Evolutionary conservation across 1,140 invertebrate species (phyloP).

Genomic region (Metaphire vulgaris): DNA sequence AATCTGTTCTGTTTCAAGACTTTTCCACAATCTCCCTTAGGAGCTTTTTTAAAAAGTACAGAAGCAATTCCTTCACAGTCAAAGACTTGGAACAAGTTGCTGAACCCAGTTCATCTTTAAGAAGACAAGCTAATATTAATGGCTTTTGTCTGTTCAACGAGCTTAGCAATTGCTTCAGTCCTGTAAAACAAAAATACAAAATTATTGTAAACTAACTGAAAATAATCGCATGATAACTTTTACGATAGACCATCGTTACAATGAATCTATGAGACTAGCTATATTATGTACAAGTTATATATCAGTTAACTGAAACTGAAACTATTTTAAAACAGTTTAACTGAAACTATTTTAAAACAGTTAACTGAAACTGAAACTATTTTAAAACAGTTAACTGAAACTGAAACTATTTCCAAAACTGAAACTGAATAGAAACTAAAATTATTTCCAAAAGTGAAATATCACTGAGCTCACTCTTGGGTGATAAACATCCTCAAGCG

Average conservation of each 20-base stretch:
- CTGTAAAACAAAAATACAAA: neutral
- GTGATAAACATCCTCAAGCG: neutral
- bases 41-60: too few species aligned
- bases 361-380: neutral
- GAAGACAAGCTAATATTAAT: neutral
- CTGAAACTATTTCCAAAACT: neutral
- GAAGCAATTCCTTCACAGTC: too few species aligned
- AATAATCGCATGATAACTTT: neutral
- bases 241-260: neutral
- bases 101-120: too few species aligned
- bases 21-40: too few species aligned
- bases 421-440: neutral
- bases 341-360: neutral
- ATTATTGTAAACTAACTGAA: neutral
- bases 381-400: neutral
- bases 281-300: too few species aligned
- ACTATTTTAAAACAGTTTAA: neutral
- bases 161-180: neutral
- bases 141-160: neutral
- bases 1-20: too few species aligned
- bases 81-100: too few species aligned
- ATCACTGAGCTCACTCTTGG: neutral
- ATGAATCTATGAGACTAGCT: too few species aligned
- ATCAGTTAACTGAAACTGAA: too few species aligned
- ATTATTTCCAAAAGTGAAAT: neutral